Conservation (phyloP, 1,140 invertebrate species). For the Drosophila miranda region DNA sequence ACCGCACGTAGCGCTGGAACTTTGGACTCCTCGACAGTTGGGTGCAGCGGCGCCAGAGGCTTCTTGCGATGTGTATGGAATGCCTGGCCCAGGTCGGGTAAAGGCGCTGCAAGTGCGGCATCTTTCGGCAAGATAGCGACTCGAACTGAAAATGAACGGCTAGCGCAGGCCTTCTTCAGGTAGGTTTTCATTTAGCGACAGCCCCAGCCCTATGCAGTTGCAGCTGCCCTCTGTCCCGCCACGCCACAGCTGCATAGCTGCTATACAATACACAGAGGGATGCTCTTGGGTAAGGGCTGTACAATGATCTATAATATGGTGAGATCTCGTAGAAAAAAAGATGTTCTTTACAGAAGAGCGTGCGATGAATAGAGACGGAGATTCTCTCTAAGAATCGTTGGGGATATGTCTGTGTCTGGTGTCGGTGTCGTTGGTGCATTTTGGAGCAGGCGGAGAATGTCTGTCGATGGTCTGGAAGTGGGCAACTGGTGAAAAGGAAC, state of each 20-base stretch:
- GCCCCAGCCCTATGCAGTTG: too few relatives aligned
- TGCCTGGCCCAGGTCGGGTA: constrained; percentile 10
- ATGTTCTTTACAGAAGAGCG: too few relatives aligned
- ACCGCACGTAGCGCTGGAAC: constrained; percentile 51
- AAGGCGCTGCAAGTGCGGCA: constrained; percentile 26
- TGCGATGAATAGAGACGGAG: too few relatives aligned
- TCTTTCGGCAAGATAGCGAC: constrained; percentile 16
- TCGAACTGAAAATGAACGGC: constrained; percentile 3
- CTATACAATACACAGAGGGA: background rate
- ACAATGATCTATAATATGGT: too few relatives aligned
- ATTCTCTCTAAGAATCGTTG: too few relatives aligned
- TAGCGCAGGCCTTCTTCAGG: constrained; percentile 1
- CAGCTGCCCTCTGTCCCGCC: constrained; percentile 31
- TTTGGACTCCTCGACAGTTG: constrained; percentile 35
- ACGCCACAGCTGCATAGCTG: background rate
- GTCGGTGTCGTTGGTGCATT: too few relatives aligned
- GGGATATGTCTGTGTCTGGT: too few relatives aligned
- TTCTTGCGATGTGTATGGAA: background rate
- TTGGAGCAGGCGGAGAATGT: too few relatives aligned
- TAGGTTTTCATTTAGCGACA: background rate
- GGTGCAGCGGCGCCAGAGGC: constrained; percentile 6
- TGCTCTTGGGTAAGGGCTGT: background rate
- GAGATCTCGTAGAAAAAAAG: too few relatives aligned
- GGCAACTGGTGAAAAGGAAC: too few relatives aligned
- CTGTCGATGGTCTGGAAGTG: too few relatives aligned